Conservation (phyloP, 2,888 invertebrate genomes). For the Hylaea fasciaria region DNA sequence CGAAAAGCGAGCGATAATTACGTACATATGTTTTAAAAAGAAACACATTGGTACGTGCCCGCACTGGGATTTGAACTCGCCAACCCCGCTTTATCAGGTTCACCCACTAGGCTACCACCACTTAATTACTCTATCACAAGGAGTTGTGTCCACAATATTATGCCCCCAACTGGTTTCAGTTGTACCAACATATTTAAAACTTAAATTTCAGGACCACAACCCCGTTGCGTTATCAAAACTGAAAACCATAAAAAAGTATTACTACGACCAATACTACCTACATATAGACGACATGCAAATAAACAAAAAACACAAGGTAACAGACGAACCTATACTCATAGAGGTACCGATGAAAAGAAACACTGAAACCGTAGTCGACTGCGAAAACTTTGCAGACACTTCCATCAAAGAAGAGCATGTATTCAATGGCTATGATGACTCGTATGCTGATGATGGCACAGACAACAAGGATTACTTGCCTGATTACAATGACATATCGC, state of each 20-base stretch:
- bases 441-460: not conserved
- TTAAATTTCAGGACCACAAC: conserved; percentile 18
- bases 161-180: too few relatives aligned
- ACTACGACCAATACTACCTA: conserved; percentile 30
- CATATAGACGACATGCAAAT: conserved; percentile 12
- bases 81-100: too few relatives aligned
- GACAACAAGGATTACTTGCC: conserved; percentile 9
- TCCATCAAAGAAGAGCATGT: conserved; percentile 15
- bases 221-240: conserved; percentile 29
- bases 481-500: not conserved
- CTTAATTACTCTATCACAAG: too few relatives aligned
- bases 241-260: conserved; percentile 20
- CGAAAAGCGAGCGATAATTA: too few relatives aligned
- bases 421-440: conserved; percentile 7
- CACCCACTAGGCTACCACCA: too few relatives aligned
- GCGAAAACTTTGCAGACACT: not conserved
- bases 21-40: too few relatives aligned
- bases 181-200: not conserved
- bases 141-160: too few relatives aligned
- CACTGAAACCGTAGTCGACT: not conserved
- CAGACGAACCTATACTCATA: not conserved
- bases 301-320: conserved; percentile 1
- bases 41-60: too few relatives aligned
- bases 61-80: too few relatives aligned
- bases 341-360: not conserved